Evolutionary conservation across 2,888 invertebrate genomes (phyloP).

Genomic region (Aproaerema taeniolella): DNA sequence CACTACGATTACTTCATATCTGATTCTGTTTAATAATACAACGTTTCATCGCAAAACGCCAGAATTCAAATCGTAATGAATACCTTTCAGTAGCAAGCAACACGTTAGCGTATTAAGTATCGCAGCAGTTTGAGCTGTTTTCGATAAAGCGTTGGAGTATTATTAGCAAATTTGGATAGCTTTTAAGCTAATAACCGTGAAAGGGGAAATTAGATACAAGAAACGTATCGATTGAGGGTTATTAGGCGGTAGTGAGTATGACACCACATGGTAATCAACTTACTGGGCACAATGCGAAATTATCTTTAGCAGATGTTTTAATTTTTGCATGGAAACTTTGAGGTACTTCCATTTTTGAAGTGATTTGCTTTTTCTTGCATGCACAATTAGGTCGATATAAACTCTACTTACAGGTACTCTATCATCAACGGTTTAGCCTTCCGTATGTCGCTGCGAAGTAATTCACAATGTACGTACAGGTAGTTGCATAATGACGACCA

Average conservation of each 20-base stretch:
- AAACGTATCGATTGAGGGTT: constrained; percentile 35
- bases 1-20: constrained; percentile 49
- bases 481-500: constrained; percentile 35
- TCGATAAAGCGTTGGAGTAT: constrained; percentile 41
- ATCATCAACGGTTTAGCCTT: too few species aligned
- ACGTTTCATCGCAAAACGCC: constrained; percentile 47
- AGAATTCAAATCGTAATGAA: constrained; percentile 51
- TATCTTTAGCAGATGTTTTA: constrained; percentile 4
- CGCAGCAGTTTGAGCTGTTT: constrained; percentile 41
- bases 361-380: too few species aligned
- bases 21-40: constrained; percentile 53
- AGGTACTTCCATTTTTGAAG: too few species aligned
- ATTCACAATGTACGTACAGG: constrained; percentile 32
- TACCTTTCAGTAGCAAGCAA: constrained; percentile 39
- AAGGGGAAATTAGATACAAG: constrained; percentile 38
- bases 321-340: too few species aligned
- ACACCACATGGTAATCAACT: constrained; percentile 26
- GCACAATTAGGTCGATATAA: too few species aligned
- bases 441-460: constrained; percentile 30
- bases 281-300: too few species aligned
- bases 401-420: too few species aligned
- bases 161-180: constrained; percentile 50
- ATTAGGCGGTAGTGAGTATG: constrained; percentile 42
- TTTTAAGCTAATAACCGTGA: constrained; percentile 47
- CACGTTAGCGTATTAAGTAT: constrained; percentile 58